These are phyloP conservation scores for Orchestia grillus DNA, from an alignment of 1,140 invertebrate species.

Conservation along the genomic window DNA sequence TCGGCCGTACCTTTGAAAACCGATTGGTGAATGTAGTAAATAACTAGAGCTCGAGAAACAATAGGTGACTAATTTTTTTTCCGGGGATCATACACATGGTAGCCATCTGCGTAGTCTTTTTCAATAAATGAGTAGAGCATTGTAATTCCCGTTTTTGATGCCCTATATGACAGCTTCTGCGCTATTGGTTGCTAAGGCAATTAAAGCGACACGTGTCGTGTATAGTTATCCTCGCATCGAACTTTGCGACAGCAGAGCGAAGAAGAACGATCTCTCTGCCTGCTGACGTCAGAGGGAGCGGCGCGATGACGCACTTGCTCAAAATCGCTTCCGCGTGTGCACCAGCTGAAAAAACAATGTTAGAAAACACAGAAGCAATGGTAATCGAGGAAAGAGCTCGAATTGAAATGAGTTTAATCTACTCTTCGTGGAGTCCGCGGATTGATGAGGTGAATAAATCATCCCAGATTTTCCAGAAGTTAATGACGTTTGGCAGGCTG, in stretches of 20 bases:
- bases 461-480: neutral
- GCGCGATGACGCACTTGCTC: slow-evolving; percentile 3
- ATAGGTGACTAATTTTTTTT: neutral
- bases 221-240: neutral
- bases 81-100: neutral
- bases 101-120: neutral
- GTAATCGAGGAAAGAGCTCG: neutral
- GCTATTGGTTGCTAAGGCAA: neutral
- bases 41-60: too few species aligned
- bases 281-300: neutral
- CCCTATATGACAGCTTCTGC: neutral
- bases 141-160: neutral
- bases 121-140: neutral
- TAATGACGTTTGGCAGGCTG: neutral
- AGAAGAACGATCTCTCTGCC: neutral
- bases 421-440: neutral
- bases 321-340: neutral
- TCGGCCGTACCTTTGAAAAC: too few species aligned
- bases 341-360: neutral
- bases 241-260: neutral
- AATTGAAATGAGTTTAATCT: neutral
- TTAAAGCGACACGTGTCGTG: neutral
- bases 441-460: neutral
- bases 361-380: neutral
- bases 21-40: too few species aligned